These are phyloP conservation scores for Ormyrus nitidulus DNA, from an alignment of 2,888 invertebrate genomes.

Conservation along the genomic window DNA sequence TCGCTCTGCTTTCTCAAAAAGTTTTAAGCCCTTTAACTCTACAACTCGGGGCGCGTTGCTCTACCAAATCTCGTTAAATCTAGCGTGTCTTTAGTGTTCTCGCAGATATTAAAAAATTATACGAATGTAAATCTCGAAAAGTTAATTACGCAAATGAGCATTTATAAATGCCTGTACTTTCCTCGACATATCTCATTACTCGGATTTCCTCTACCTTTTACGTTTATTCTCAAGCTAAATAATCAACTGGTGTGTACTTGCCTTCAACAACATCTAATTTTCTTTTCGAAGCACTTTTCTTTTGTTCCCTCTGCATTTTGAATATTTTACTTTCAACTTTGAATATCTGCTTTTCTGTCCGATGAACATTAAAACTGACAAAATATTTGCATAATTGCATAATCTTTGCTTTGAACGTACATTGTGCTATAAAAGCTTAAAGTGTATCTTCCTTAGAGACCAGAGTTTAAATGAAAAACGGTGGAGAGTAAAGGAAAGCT, in stretches of 20 bases:
- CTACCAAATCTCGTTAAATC: slow-evolving; percentile 10
- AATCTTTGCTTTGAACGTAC: too few relatives aligned
- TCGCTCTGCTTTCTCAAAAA: too few relatives aligned
- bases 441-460: too few relatives aligned
- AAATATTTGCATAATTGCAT: too few relatives aligned
- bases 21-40: background rate
- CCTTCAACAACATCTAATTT: background rate
- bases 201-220: background rate
- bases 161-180: background rate
- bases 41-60: background rate
- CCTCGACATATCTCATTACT: background rate
- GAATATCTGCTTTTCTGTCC: too few relatives aligned
- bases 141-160: slow-evolving; percentile 18
- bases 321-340: too few relatives aligned
- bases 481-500: too few relatives aligned
- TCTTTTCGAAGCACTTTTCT: too few relatives aligned
- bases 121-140: slow-evolving; percentile 28
- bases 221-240: slow-evolving; percentile 3
- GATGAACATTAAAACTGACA: too few relatives aligned
- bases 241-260: background rate
- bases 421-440: background rate
- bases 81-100: background rate
- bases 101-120: slow-evolving; percentile 13
- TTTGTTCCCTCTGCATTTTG: too few relatives aligned
- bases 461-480: too few relatives aligned